phyloP scores from a whole-genome alignment of 2,113 vertebrate species.

The Laticauda laticaudata region DNA sequence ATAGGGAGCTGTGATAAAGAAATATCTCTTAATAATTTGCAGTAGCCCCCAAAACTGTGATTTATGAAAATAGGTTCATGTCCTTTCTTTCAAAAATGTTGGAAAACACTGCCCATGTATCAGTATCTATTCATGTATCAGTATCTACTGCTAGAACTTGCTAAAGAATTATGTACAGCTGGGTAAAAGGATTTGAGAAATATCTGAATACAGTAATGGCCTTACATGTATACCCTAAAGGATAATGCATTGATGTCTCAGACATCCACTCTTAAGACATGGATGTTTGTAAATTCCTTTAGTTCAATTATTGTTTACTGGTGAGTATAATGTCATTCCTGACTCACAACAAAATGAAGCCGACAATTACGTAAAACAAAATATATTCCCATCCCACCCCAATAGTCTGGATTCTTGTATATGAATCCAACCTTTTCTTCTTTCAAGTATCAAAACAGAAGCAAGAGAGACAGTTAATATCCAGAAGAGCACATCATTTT shows the following conservation, averaged over 20 bases:
- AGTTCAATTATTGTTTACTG: not conserved
- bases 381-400: not conserved
- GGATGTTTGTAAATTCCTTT: not conserved
- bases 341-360: not conserved
- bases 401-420: not conserved
- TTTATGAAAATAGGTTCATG: not conserved
- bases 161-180: not conserved
- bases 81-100: not conserved
- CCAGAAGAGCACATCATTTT: not conserved
- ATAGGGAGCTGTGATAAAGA: not conserved
- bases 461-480: not conserved
- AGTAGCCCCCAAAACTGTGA: not conserved
- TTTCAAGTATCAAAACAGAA: not conserved
- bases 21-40: not conserved
- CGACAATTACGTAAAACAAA: not conserved
- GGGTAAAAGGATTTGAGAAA: not conserved
- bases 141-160: not conserved
- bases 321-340: not conserved
- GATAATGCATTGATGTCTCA: not conserved
- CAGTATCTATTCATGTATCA: not conserved
- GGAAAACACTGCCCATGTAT: not conserved
- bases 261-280: not conserved
- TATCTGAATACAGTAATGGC: not conserved
- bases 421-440: not conserved
- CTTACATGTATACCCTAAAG: not conserved